Percentiles rank a stretch among this genome's conserved stretches.
These are phyloP conservation scores for Agonum fuliginosum DNA, from an alignment of 2,888 invertebrate species.

Conservation along the genomic window DNA sequence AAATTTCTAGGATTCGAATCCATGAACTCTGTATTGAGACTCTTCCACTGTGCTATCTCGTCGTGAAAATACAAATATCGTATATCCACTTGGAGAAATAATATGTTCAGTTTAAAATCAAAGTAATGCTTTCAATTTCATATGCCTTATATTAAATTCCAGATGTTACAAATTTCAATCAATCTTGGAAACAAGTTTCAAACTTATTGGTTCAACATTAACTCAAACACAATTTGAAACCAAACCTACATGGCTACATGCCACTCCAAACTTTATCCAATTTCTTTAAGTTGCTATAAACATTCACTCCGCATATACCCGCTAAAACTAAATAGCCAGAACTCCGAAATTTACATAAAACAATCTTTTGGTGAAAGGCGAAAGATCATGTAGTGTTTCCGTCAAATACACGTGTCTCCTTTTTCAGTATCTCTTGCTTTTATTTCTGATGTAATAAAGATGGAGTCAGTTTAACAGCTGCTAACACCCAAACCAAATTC, in stretches of 20 bases:
- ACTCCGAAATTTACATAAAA: slow-evolving; percentile 16
- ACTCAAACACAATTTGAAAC: slow-evolving; percentile 44
- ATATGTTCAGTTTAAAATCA: no score
- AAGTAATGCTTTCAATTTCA: background rate
- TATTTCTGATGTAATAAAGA: no score
- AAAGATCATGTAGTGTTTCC: background rate
- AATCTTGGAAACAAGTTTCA: slow-evolving; percentile 16
- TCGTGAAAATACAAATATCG: no score
- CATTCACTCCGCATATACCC: slow-evolving; percentile 22
- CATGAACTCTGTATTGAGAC: no score
- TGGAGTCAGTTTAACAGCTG: no score
- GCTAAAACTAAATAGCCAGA: slow-evolving; percentile 23
- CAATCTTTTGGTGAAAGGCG: background rate
- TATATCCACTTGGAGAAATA: no score
- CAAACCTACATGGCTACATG: slow-evolving; percentile 16
- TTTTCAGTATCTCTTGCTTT: no score
- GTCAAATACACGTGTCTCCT: slow-evolving; percentile 14
- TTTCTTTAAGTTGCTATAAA: slow-evolving; percentile 31
- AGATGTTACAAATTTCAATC: slow-evolving; percentile 11
- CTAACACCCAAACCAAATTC: no score
- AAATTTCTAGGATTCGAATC: no score
- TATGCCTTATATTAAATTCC: background rate
- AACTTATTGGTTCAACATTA: slow-evolving; percentile 27
- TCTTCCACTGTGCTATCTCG: no score
- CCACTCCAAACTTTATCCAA: slow-evolving; percentile 37